Conservation (phyloP, 2,797 vertebrate genomes). For the Meriones psammophilus region DNA sequence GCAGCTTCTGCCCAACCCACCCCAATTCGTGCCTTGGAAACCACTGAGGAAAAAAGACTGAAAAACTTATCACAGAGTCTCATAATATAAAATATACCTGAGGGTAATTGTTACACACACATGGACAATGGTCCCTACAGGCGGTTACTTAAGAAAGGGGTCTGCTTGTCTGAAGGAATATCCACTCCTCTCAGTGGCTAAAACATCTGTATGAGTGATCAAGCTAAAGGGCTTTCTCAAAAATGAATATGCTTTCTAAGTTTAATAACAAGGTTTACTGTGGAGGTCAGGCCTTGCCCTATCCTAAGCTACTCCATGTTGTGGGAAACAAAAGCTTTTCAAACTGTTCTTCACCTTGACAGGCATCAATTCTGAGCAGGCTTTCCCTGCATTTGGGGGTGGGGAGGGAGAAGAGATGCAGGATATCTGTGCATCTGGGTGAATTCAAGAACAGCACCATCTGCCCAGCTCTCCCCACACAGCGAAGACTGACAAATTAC, state of each 20-base stretch:
- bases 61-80: neutral
- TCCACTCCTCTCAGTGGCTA: neutral
- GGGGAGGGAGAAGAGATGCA: neutral
- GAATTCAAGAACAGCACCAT: neutral
- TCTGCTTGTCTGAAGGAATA: slow-evolving; percentile 34
- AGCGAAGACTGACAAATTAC: neutral
- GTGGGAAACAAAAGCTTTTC: neutral
- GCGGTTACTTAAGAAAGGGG: neutral
- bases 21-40: fast-evolving
- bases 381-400: neutral
- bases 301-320: neutral
- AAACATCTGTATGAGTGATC: neutral
- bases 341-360: neutral
- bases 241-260: neutral
- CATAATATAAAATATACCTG: neutral
- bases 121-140: neutral
- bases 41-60: neutral
- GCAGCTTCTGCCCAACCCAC: neutral
- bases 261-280: neutral
- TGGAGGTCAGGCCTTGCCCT: neutral
- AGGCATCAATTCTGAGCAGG: neutral
- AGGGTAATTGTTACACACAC: neutral
- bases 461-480: neutral
- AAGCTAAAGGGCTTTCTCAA: slow-evolving; percentile 35
- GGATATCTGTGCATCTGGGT: neutral